Evolutionary conservation across 2,888 invertebrate species (phyloP).

Genomic region (Erynnis tages): DNA sequence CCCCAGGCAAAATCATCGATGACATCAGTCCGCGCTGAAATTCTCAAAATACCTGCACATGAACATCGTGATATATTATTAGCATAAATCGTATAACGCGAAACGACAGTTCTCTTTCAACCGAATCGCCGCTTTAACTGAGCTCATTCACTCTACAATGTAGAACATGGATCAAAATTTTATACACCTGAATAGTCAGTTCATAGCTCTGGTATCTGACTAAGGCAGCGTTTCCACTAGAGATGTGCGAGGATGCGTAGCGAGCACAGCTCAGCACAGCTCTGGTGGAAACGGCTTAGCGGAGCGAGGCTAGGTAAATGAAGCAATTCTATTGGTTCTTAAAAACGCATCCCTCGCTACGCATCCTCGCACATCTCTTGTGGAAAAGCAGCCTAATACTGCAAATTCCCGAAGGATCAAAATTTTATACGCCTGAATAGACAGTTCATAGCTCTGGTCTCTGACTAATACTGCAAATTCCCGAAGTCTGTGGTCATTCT

Average conservation of each 20-base stretch:
- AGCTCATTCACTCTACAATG: not conserved
- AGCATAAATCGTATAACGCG: conserved; percentile 12
- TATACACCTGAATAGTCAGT: not conserved
- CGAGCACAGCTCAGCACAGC: too few species aligned
- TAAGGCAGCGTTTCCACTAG: too few species aligned
- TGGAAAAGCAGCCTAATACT: too few species aligned
- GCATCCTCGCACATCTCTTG: too few species aligned
- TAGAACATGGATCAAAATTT: conserved; percentile 1
- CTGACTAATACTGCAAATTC: too few species aligned
- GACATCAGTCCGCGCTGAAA: conserved; percentile 1
- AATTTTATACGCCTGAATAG: conserved; percentile 1
- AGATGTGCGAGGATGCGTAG: too few species aligned
- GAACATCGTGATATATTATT: conserved; percentile 1
- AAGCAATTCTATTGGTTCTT: too few species aligned
- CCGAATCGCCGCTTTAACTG: not conserved
- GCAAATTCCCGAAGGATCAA: too few species aligned
- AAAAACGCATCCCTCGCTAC: too few species aligned
- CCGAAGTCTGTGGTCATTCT: too few species aligned
- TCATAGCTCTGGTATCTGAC: not conserved
- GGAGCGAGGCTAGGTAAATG: too few species aligned
- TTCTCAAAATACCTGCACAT: conserved; percentile 1
- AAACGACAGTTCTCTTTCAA: conserved; percentile 12
- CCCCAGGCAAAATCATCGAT: not conserved
- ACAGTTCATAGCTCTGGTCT: not conserved
- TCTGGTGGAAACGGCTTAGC: too few species aligned